These are phyloP conservation scores for Bufo bufo DNA, from an alignment of 2,113 vertebrate species.

Conservation along the genomic window DNA sequence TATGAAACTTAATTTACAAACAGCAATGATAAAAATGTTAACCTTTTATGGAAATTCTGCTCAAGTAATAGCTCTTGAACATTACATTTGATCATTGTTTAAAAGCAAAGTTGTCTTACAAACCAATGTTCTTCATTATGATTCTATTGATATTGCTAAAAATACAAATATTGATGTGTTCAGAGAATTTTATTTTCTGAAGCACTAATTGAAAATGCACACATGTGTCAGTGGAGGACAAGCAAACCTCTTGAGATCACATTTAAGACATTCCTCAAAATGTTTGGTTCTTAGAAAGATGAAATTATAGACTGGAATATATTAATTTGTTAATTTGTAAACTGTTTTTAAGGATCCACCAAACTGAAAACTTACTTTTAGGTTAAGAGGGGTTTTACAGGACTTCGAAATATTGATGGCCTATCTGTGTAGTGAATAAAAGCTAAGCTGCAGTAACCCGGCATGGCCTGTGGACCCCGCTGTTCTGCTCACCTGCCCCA, in stretches of 20 bases:
- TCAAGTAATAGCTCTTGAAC: background rate
- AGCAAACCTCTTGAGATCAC: background rate
- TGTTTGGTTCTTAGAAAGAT: background rate
- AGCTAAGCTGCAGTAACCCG: too few relatives aligned
- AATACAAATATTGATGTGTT: constrained; percentile 3
- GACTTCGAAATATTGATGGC: too few relatives aligned
- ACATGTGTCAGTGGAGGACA: background rate
- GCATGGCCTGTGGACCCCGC: too few relatives aligned
- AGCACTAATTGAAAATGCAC: background rate
- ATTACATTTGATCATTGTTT: background rate
- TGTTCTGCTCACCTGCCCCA: too few relatives aligned
- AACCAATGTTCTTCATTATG: background rate
- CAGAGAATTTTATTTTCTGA: background rate
- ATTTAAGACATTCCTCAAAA: background rate
- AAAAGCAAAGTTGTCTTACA: background rate
- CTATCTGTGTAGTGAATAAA: too few relatives aligned
- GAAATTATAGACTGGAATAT: too few relatives aligned
- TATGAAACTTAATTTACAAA: background rate
- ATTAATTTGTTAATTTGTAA: background rate
- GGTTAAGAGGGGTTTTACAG: too few relatives aligned
- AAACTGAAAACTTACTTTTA: background rate
- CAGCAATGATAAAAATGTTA: background rate
- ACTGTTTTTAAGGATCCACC: background rate
- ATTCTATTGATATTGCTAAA: background rate
- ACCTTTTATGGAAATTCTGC: constrained; percentile 41